These are phyloP conservation scores for Anastatus disparis DNA, from an alignment of 1,140 invertebrate species.

Conservation along the genomic window DNA sequence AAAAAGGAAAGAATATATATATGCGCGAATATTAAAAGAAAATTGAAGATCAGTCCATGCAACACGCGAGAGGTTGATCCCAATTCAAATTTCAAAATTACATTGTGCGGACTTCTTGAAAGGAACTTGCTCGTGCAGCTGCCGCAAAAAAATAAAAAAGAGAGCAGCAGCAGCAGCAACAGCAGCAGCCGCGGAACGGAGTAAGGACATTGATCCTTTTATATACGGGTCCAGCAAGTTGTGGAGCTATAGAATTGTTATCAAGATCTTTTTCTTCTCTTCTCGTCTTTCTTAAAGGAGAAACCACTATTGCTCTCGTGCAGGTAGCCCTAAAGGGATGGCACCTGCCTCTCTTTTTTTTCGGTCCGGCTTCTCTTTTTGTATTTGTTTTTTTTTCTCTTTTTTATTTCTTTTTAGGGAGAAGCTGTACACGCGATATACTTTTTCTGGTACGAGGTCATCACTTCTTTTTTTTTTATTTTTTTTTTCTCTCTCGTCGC, in stretches of 20 bases:
- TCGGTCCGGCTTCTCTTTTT: too few relatives aligned
- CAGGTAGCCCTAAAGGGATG: constrained; percentile 41
- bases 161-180: background rate
- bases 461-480: background rate
- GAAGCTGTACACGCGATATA: constrained; percentile 37
- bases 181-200: constrained; percentile 13
- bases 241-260: constrained; percentile 31
- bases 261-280: constrained; percentile 39
- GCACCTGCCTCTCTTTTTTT: constrained; percentile 44
- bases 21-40: constrained; percentile 26
- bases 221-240: constrained; percentile 40
- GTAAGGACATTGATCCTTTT: constrained; percentile 32
- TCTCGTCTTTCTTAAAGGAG: constrained; percentile 28
- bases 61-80: background rate
- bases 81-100: constrained; percentile 31
- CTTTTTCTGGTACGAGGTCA: constrained; percentile 31
- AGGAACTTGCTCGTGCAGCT: constrained; percentile 22
- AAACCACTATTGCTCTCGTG: constrained; percentile 23
- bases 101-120: constrained; percentile 20
- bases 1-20: too few relatives aligned
- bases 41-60: constrained; percentile 7
- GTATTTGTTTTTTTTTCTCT: constrained; percentile 34
- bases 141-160: constrained; percentile 28
- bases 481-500: background rate
- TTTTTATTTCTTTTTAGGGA: constrained; percentile 33